Conservation (phyloP, 2,888 invertebrate genomes). For the Schizotus pectinicornis region DNA sequence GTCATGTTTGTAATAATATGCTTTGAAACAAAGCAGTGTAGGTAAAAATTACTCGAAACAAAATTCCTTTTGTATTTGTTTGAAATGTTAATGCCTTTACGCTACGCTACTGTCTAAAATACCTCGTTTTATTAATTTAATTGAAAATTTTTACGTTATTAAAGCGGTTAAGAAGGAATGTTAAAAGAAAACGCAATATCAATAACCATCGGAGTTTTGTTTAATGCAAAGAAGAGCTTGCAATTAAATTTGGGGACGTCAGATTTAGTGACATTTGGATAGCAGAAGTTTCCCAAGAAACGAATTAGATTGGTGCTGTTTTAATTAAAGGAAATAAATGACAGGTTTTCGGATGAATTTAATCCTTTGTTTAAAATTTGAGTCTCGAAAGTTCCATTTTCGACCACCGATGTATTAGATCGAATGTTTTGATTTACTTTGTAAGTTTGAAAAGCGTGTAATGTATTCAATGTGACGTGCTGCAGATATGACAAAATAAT, state of each 20-base stretch:
- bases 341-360: conserved; percentile 11
- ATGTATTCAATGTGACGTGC: conserved; percentile 15
- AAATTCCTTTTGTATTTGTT: too few relatives aligned
- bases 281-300: neutral
- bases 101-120: too few relatives aligned
- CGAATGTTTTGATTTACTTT: conserved; percentile 21
- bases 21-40: too few relatives aligned
- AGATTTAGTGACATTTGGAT: conserved; percentile 6
- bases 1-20: too few relatives aligned
- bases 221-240: neutral
- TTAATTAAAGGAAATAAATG: conserved; percentile 18
- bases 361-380: conserved; percentile 11
- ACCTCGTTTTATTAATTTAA: too few relatives aligned
- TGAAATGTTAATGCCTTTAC: too few relatives aligned
- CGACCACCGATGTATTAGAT: conserved; percentile 6
- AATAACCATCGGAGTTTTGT: neutral
- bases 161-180: neutral
- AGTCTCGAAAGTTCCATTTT: conserved; percentile 2
- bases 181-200: neutral
- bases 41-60: too few relatives aligned
- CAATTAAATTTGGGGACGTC: conserved; percentile 6
- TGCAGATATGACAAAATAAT: conserved; percentile 30
- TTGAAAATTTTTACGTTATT: too few relatives aligned
- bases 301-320: conserved; percentile 5
- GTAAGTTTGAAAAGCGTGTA: conserved; percentile 14